phyloP scores from a whole-genome alignment of 2,797 vertebrate species.

The Sebastiscus albofasciatus region DNA sequence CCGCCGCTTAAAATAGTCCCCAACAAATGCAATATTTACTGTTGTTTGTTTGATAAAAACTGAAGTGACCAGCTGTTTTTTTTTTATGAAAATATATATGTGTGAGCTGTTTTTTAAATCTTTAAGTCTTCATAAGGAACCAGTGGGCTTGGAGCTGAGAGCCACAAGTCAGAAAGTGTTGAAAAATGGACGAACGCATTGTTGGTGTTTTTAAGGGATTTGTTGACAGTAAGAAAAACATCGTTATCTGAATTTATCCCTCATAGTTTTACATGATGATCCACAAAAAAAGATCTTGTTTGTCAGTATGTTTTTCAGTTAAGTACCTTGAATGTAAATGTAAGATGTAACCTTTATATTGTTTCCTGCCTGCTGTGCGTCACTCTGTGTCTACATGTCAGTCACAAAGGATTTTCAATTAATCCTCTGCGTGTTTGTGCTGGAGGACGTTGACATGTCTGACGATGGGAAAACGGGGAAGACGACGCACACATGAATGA shows the following conservation, averaged over 20 bases:
- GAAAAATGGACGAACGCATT: not conserved
- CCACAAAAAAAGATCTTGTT: not conserved
- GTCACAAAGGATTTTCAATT: not conserved
- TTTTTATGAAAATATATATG: not conserved
- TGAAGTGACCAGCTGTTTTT: too few species aligned
- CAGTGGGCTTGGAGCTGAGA: not conserved
- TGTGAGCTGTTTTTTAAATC: not conserved
- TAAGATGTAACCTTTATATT: not conserved
- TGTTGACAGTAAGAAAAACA: not conserved
- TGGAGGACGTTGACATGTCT: not conserved
- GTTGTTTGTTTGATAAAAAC: too few species aligned
- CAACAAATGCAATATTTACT: too few species aligned
- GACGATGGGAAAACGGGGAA: constrained; percentile 11
- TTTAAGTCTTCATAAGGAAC: not conserved
- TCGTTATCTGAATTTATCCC: too few species aligned
- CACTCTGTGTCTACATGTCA: not conserved
- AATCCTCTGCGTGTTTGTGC: constrained; percentile 4
- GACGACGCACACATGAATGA: not conserved
- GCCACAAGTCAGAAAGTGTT: not conserved
- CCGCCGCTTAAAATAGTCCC: too few species aligned
- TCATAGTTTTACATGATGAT: not conserved
- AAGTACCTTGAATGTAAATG: not conserved
- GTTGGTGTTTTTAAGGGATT: not conserved
- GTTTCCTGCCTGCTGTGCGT: constrained; percentile 21
- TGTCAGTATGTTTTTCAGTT: not conserved